Evolutionary conservation across 2,113 vertebrate genomes (phyloP), one percentile per base, ranked within the genome.

Genomic region (Tragelaphus strepsiceros): DNA sequence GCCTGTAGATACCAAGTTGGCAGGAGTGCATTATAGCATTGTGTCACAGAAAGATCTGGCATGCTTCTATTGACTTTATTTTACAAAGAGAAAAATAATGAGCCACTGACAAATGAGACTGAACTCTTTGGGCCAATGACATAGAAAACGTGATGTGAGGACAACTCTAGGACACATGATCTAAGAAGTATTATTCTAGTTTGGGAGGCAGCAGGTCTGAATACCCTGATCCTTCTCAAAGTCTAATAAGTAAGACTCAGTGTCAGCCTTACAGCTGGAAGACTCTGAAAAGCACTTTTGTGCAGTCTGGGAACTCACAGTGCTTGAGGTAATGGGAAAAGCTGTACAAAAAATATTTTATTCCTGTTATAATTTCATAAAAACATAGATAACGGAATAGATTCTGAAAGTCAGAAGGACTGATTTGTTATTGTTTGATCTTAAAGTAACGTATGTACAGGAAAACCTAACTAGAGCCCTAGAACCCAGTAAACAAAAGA

Each of bases 261-360:
- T 6, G 24, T 94, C 39, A 86, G 30, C 58, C 64, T 86, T 94
- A 67, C 32, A 67, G 64, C 32, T 35, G 32, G 32, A 67, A 67
- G 32, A 67, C 8, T 11, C 17, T 0, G 0, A 17, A 67, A 67
- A 67, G 1, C 35, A 67, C 64, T 35, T 19, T 21, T 67, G 32
- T 67, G 32, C n/a, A n/a, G 32, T 35, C 2, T 71, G 17, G 17
- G 64, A 71, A 35, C 64, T 71, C 64, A 71, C 64, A 5, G 17
- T 35, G 17, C 64, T 71, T 71, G 64, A 71, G 10, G 1, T 71
- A 35, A 71, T 5, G 17, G 64, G 71, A 24, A 43, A 46, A 61
- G 53, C 53, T 64, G 62, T 64, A 64, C 53, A 49, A 64, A 64
- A 61, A 49, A 21, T 19, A 32, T 53, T 22, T 59, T 87, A 43